phyloP scores from a whole-genome alignment of 1,140 invertebrate species.

The Zelostemma sp. region DNA sequence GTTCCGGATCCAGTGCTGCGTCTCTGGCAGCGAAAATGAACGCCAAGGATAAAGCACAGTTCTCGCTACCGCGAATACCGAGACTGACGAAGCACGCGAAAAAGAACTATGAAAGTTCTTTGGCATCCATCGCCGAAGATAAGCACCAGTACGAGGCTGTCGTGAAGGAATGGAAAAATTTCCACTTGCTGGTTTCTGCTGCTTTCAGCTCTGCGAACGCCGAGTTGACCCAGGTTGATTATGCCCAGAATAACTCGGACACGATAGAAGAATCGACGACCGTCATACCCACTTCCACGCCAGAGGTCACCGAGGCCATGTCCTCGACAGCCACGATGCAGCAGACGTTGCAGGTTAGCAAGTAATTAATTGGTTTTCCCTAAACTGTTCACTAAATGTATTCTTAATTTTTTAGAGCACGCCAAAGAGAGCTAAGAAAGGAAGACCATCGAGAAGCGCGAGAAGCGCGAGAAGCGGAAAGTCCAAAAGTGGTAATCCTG shows the following conservation, averaged over 20 bases:
- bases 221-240: too few species aligned
- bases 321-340: too few species aligned
- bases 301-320: too few species aligned
- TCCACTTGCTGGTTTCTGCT: conserved; percentile 32
- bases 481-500: conserved; percentile 12
- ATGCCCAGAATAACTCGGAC: conserved; percentile 39
- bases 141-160: conserved; percentile 46
- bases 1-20: conserved; percentile 54
- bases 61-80: conserved; percentile 51
- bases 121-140: not conserved
- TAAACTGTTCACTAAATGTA: too few species aligned
- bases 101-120: not conserved
- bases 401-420: conserved; percentile 25
- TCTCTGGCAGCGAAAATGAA: conserved; percentile 46
- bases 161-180: conserved; percentile 61
- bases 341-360: too few species aligned
- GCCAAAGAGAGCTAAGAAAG: conserved; percentile 41
- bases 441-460: conserved; percentile 17
- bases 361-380: too few species aligned
- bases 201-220: too few species aligned
- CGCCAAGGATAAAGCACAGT: conserved; percentile 40
- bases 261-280: conserved; percentile 25
- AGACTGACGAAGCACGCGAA: conserved; percentile 45
- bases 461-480: not conserved
- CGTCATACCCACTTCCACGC: too few species aligned